Evolutionary conservation across 1,140 invertebrate species (phyloP).

Genomic region (Drosophila novamexicana): DNA sequence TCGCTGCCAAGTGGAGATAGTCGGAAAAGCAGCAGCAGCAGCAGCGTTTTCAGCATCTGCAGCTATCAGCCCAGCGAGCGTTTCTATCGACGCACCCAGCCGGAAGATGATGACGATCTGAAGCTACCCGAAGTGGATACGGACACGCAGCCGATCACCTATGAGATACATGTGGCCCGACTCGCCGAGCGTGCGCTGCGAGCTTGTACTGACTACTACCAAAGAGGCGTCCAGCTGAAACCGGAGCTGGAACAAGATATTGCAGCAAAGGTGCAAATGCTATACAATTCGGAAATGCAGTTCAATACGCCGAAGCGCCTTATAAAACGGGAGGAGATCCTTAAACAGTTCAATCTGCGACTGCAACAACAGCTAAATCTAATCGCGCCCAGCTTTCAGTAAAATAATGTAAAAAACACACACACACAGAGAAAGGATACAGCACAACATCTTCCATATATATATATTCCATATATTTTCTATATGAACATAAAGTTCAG

Average conservation of each 20-base stretch:
- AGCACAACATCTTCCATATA: background rate
- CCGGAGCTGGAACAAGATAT: slow-evolving; percentile 1
- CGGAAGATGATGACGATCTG: slow-evolving; percentile 1
- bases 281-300: slow-evolving; percentile 23
- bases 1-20: background rate
- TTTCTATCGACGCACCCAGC: slow-evolving; percentile 51
- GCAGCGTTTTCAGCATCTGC: slow-evolving; percentile 16
- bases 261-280: background rate
- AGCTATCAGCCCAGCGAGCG: slow-evolving; percentile 50
- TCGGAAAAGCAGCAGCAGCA: background rate
- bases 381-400: slow-evolving; percentile 44
- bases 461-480: slow-evolving; percentile 50
- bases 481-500: slow-evolving; percentile 26
- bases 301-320: slow-evolving; percentile 12
- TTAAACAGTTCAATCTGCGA: slow-evolving; percentile 39
- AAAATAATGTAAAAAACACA: background rate
- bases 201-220: slow-evolving; percentile 16
- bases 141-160: slow-evolving; percentile 1
- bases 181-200: slow-evolving; percentile 49
- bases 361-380: slow-evolving; percentile 39
- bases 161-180: slow-evolving; percentile 37
- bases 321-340: slow-evolving; percentile 15
- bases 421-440: background rate
- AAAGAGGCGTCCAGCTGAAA: background rate
- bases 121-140: background rate